Percentiles rank a stretch among this genome's conserved stretches.
phyloP scores from a whole-genome alignment of 2,888 invertebrate species.

The Pandemis cinnamomeana region DNA sequence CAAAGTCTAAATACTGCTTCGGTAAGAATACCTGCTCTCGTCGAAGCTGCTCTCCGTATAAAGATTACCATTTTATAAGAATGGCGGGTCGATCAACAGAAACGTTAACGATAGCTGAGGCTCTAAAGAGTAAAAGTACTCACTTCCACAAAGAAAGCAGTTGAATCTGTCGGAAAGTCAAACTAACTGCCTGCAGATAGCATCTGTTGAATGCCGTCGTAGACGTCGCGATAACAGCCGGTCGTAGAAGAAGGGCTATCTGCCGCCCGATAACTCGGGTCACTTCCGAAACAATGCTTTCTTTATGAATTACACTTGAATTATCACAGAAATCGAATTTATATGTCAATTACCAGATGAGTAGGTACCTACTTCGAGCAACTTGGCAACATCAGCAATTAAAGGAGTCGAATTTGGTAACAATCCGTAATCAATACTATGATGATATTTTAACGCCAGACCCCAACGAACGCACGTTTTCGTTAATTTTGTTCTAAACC shows the following conservation, averaged over 20 bases:
- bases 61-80: background rate
- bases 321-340: constrained; percentile 1
- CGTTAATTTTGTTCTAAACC: no score
- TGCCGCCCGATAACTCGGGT: background rate
- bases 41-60: background rate
- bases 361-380: background rate
- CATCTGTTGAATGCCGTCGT: constrained; percentile 2
- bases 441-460: no score
- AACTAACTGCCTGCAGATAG: constrained; percentile 7
- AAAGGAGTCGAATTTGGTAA: background rate
- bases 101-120: no score
- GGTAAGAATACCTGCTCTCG: no score
- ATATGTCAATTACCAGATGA: background rate
- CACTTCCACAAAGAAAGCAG: background rate
- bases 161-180: background rate
- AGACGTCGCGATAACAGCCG: constrained; percentile 8
- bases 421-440: background rate
- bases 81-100: background rate
- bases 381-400: background rate
- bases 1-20: no score
- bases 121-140: background rate
- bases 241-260: constrained; percentile 1
- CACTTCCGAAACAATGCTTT: constrained; percentile 5
- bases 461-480: no score
- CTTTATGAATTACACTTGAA: background rate